Conservation (phyloP, 2,797 vertebrate genomes). For the Pempheris klunzingeri region DNA sequence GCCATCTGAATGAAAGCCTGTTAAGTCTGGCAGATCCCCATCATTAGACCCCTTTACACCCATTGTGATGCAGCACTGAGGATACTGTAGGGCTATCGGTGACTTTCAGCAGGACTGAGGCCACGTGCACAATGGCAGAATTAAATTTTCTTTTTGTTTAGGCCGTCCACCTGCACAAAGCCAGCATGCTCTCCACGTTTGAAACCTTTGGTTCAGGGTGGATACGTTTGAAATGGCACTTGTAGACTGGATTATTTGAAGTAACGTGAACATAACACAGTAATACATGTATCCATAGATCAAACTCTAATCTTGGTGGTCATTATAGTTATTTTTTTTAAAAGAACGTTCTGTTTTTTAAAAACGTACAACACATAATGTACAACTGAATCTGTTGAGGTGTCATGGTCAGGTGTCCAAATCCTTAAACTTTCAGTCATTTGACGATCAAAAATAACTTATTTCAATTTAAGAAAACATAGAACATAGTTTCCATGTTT, state of each 20-base stretch:
- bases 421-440: no score
- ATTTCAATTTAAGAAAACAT: no score
- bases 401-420: no score
- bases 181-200: constrained; percentile 4
- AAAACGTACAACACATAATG: no score
- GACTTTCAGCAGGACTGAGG: constrained; percentile 47
- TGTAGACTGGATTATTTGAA: background rate
- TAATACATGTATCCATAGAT: background rate
- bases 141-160: constrained; percentile 33
- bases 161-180: constrained; percentile 25
- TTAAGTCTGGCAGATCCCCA: constrained; percentile 71
- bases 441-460: background rate
- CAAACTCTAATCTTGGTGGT: background rate
- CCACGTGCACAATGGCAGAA: constrained; percentile 21
- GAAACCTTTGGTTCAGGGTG: background rate
- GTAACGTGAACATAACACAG: background rate
- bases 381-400: no score
- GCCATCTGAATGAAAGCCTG: constrained; percentile 74
- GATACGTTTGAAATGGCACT: background rate
- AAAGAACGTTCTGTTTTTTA: no score
- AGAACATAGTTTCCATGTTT: no score
- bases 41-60: constrained; percentile 75
- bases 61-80: constrained; percentile 69
- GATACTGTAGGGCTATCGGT: constrained; percentile 71
- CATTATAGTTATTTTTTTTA: background rate